Evolutionary conservation across 2,113 vertebrate genomes (phyloP).

Genomic region (Setophaga coronata): DNA sequence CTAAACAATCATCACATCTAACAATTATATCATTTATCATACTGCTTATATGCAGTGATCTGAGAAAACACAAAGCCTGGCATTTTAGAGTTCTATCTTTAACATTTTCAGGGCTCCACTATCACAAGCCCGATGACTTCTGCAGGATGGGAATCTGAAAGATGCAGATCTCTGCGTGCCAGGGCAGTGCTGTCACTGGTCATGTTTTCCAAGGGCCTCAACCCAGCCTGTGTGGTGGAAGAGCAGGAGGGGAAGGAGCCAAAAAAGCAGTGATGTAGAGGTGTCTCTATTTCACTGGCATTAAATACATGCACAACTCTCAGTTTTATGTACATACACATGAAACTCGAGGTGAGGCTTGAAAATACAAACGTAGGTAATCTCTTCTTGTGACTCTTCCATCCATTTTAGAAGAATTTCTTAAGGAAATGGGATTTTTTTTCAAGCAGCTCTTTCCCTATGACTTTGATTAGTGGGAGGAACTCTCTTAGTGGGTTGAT

Average conservation of each 20-base stretch:
- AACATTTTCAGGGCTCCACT: no score
- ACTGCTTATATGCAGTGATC: no score
- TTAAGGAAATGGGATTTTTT: neutral
- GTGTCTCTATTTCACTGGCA: neutral
- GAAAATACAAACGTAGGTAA: neutral
- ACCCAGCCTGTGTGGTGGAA: neutral
- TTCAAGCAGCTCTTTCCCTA: neutral
- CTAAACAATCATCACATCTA: no score
- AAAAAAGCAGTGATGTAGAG: neutral
- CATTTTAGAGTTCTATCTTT: no score
- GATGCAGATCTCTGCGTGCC: neutral
- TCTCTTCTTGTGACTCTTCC: neutral
- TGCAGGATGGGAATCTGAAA: neutral
- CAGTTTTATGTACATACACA: neutral
- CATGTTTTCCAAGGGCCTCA: neutral
- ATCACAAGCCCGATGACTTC: neutral
- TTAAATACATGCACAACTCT: neutral
- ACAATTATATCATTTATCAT: no score
- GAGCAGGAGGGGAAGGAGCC: neutral
- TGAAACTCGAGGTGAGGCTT: neutral
- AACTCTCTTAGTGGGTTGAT: neutral
- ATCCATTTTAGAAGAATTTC: neutral
- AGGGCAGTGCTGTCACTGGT: neutral
- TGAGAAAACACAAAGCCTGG: no score
- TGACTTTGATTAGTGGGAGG: neutral